phyloP scores from a whole-genome alignment of 1,140 invertebrate species.

The Magallana angulata region DNA sequence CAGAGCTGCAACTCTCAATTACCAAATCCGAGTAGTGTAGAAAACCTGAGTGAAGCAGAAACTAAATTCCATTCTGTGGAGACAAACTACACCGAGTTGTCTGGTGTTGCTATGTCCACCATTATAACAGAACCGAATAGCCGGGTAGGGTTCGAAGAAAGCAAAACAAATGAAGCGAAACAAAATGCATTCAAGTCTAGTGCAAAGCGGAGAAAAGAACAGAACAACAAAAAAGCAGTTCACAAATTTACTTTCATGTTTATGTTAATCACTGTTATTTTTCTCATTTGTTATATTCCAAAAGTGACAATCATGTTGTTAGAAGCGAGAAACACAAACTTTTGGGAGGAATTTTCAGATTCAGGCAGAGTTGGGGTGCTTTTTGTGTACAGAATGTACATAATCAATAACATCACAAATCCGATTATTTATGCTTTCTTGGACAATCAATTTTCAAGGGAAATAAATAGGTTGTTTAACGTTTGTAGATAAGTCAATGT shows the following conservation, averaged over 20 bases:
- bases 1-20: background rate
- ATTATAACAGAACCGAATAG: background rate
- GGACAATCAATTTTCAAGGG: slow-evolving; percentile 22
- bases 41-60: background rate
- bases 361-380: background rate
- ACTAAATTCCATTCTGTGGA: background rate
- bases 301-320: slow-evolving; percentile 35
- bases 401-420: slow-evolving; percentile 54
- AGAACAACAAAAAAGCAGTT: background rate
- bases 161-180: background rate
- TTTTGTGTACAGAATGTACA: slow-evolving; percentile 42
- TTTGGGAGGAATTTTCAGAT: slow-evolving; percentile 33
- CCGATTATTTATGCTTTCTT: slow-evolving; percentile 50
- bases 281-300: slow-evolving; percentile 48
- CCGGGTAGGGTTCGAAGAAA: background rate
- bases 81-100: background rate
- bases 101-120: background rate
- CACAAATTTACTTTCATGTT: slow-evolving; percentile 38
- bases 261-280: slow-evolving; percentile 46
- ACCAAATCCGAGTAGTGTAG: background rate
- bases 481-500: background rate
- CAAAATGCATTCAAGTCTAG: background rate
- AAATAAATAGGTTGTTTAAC: slow-evolving; percentile 13
- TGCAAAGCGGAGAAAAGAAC: slow-evolving; percentile 3
- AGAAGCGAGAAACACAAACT: slow-evolving; percentile 10